Percentiles rank a stretch among this genome's conserved stretches.
phyloP scores from a whole-genome alignment of 2,888 invertebrate species.

The Steinernema hermaphroditum region DNA sequence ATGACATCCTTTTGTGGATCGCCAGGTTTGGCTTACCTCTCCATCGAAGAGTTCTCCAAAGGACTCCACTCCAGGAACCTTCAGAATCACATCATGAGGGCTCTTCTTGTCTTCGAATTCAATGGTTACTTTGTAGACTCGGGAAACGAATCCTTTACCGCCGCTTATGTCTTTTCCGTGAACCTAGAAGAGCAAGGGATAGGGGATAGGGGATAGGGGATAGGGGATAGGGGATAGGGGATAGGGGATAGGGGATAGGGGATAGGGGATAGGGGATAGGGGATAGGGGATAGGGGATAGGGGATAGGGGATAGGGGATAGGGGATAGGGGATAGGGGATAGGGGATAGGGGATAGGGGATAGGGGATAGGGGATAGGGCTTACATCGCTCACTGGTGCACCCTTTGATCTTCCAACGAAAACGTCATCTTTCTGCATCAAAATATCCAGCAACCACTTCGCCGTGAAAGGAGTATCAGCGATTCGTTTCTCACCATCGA shows the following conservation, averaged over 20 bases:
- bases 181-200: not conserved
- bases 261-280: not conserved
- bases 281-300: not conserved
- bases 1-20: not conserved
- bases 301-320: not conserved
- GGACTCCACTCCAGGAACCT: constrained; percentile 1
- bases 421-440: not conserved
- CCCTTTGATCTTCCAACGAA: not conserved
- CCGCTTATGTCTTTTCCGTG: constrained; percentile 9
- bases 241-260: not conserved
- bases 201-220: not conserved
- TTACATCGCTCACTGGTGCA: not conserved
- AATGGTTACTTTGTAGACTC: not conserved
- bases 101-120: not conserved
- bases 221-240: not conserved
- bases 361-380: not conserved
- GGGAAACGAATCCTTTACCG: not conserved
- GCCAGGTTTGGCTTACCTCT: not conserved
- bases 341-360: not conserved
- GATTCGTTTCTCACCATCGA: not conserved
- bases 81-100: not conserved
- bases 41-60: not conserved
- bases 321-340: not conserved
- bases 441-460: not conserved
- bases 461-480: not conserved